Evolutionary conservation across 2,113 vertebrate species (phyloP).

Genomic region (Prunella fulvescens): DNA sequence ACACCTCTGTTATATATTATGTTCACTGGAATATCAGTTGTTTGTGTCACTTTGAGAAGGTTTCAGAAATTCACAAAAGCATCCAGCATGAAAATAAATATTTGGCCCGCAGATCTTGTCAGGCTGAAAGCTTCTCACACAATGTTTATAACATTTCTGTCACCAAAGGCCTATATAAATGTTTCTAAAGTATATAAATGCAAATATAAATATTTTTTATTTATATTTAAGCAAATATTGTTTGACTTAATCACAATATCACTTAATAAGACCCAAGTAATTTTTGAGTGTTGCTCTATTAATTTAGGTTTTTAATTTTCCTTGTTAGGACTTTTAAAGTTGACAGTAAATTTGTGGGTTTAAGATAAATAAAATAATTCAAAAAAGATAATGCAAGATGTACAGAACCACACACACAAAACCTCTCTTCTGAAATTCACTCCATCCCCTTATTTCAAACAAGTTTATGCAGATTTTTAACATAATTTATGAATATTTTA

Average conservation of each 20-base stretch:
- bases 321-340: not conserved
- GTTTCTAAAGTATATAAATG: not conserved
- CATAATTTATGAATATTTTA: not conserved
- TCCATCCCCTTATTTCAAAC: not conserved
- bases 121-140: not conserved
- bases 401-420: not conserved
- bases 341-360: not conserved
- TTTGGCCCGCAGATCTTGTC: not conserved
- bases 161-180: not conserved
- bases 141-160: not conserved
- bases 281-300: not conserved
- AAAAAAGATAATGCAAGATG: not conserved
- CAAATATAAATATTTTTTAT: not conserved
- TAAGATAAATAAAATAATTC: not conserved
- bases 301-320: not conserved
- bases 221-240: not conserved
- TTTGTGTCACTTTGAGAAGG: not conserved
- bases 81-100: not conserved
- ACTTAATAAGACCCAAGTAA: not conserved
- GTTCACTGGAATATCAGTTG: not conserved
- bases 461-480: not conserved
- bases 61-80: not conserved
- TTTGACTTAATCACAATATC: not conserved
- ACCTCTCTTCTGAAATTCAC: not conserved
- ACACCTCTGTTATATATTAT: not conserved